phyloP scores from a whole-genome alignment of 2,113 vertebrate genomes.

The Octodon degus region DNA sequence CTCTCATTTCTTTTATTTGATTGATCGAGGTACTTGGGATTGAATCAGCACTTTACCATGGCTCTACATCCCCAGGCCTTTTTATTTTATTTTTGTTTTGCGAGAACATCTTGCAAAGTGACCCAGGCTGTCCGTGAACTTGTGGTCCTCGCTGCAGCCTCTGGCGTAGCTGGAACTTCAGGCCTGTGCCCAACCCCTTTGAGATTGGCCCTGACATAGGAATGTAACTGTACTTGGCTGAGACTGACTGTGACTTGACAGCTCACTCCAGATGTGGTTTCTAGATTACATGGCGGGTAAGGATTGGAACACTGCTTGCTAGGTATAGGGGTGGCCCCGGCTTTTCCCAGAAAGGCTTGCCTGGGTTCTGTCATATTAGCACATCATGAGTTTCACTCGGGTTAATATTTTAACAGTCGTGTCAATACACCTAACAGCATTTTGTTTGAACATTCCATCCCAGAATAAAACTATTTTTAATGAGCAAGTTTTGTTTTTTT shows the following conservation, averaged over 20 bases:
- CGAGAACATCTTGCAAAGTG: not conserved
- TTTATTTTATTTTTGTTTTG: not conserved
- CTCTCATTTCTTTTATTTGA: not conserved
- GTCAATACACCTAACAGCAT: slow-evolving; percentile 62
- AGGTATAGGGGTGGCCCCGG: not conserved
- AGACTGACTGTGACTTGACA: not conserved
- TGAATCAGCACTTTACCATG: not conserved
- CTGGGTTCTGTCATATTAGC: slow-evolving; percentile 56
- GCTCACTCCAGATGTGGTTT: not conserved
- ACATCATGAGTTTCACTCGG: slow-evolving; percentile 52
- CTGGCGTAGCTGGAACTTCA: not conserved
- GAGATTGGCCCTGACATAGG: not conserved
- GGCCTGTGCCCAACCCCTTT: not conserved
- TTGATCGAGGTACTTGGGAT: not conserved
- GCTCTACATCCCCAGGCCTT: not conserved
- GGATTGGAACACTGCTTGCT: not conserved
- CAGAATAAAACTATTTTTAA: slow-evolving; percentile 51
- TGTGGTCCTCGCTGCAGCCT: not conserved
- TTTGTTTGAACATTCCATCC: slow-evolving; percentile 62
- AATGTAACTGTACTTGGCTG: not conserved
- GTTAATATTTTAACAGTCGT: slow-evolving; percentile 73
- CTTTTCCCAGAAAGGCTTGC: not conserved
- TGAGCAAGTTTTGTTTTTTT: not conserved
- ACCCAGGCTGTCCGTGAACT: not conserved
- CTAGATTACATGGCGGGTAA: accelerated